phyloP scores from a whole-genome alignment of 2,797 vertebrate genomes.

The Fratercula arctica region DNA sequence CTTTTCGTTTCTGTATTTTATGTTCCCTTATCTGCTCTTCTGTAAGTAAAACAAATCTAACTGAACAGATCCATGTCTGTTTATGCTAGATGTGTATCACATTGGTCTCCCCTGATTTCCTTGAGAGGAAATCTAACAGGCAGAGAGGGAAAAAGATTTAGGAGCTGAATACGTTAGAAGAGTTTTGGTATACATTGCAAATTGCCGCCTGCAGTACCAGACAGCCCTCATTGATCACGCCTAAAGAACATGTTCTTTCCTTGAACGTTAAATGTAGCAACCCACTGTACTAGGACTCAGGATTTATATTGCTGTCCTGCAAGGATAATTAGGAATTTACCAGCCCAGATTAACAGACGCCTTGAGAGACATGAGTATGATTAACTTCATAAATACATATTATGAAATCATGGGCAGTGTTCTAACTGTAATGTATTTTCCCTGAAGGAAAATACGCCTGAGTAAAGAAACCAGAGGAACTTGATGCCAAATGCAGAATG shows the following conservation, averaged over 20 bases:
- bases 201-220: neutral
- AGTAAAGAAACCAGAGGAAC: neutral
- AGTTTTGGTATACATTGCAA: neutral
- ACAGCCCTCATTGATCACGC: neutral
- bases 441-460: slow-evolving; percentile 16
- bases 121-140: neutral
- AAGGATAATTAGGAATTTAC: slow-evolving; percentile 36
- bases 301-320: neutral
- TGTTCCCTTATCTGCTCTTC: neutral
- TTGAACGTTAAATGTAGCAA: neutral
- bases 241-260: neutral
- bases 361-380: neutral
- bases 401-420: slow-evolving; percentile 9
- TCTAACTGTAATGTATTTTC: slow-evolving; percentile 25
- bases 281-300: neutral
- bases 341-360: neutral
- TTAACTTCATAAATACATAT: slow-evolving; percentile 17
- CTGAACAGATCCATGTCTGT: neutral
- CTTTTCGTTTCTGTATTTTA: neutral
- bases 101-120: neutral
- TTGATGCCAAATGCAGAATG: neutral
- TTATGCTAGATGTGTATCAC: neutral
- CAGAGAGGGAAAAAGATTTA: neutral
- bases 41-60: neutral
- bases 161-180: neutral